Conservation (phyloP, 2,113 vertebrate genomes). For the Hemiprocne comata region DNA sequence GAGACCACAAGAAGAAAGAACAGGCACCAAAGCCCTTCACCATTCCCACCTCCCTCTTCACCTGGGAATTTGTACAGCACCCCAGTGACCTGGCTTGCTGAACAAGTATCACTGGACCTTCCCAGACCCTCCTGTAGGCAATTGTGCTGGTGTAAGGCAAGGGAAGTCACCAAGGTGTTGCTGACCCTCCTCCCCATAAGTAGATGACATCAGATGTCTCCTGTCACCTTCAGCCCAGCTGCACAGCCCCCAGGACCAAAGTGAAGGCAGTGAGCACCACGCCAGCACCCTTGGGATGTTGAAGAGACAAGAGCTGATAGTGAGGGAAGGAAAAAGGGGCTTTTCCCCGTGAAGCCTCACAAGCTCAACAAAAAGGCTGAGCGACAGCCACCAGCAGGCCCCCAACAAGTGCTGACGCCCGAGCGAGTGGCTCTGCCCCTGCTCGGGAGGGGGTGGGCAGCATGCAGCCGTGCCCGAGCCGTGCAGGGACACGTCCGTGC, state of each 20-base stretch:
- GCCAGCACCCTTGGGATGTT: fast-evolving
- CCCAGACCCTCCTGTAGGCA: neutral
- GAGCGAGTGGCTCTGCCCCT: no score
- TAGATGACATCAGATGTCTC: fast-evolving
- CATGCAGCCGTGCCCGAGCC: neutral
- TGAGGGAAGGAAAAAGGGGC: fast-evolving
- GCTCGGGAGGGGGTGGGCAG: no score
- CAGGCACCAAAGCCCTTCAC: fast-evolving
- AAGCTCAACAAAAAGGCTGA: neutral
- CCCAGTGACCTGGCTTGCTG: neutral
- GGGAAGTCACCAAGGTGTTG: neutral
- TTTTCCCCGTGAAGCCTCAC: neutral
- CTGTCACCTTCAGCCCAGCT: neutral
- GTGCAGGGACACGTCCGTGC: fast-evolving
- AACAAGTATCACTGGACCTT: neutral
- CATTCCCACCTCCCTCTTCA: neutral
- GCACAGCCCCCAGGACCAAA: no score
- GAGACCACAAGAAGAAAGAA: neutral
- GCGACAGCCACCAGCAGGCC: neutral
- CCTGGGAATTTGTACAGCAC: fast-evolving
- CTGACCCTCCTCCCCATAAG: fast-evolving
- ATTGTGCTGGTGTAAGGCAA: neutral
- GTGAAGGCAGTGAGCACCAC: neutral
- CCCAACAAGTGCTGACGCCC: no score
- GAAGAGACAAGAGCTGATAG: neutral